Conservation (phyloP, 1,140 invertebrate species). For the Pseudachorutes palmiensis region DNA sequence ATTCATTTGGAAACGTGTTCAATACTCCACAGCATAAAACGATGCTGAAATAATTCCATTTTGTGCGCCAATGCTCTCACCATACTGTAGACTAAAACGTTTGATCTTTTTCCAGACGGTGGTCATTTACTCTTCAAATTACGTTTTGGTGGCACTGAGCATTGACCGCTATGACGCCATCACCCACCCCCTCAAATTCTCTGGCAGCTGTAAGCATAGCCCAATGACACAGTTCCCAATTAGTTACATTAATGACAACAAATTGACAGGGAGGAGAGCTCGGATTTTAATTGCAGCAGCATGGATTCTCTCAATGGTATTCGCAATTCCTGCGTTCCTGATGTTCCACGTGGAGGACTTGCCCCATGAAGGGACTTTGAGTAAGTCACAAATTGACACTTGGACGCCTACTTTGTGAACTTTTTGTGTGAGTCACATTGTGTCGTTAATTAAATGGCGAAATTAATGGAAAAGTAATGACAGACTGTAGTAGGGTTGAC, state of each 20-base stretch:
- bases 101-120: conserved; percentile 51
- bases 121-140: conserved; percentile 87
- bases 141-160: conserved; percentile 85
- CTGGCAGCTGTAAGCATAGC: conserved; percentile 83
- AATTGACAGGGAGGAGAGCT: conserved; percentile 65
- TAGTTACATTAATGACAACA: background rate
- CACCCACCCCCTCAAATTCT: conserved; percentile 89
- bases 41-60: too few species aligned
- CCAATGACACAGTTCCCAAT: too few species aligned
- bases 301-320: conserved; percentile 72
- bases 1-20: too few species aligned
- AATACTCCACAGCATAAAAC: too few species aligned
- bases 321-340: conserved; percentile 73
- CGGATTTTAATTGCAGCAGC: conserved; percentile 65
- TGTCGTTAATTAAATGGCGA: background rate
- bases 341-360: conserved; percentile 65
- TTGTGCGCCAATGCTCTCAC: too few species aligned
- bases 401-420: too few species aligned
- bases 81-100: too few species aligned
- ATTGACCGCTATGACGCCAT: conserved; percentile 92
- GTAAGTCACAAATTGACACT: too few species aligned
- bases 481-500: background rate
- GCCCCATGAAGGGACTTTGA: conserved; percentile 1
- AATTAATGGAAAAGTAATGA: background rate
- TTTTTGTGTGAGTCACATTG: too few species aligned